Conservation (phyloP, 2,888 invertebrate genomes). For the Ochropleura leucogaster region DNA sequence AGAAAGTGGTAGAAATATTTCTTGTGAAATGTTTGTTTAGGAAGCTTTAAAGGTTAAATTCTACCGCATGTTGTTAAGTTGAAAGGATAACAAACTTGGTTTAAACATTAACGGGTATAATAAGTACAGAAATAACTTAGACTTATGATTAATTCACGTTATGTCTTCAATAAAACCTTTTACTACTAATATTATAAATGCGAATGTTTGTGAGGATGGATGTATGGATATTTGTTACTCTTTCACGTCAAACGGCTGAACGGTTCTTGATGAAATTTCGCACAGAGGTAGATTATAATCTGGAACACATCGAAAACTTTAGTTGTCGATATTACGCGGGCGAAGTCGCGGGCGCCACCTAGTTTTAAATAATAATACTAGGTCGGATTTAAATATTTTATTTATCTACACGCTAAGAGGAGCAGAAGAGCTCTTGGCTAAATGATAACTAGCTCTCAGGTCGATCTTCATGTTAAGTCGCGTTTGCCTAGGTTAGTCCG, state of each 20-base stretch:
- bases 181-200: background rate
- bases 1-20: background rate
- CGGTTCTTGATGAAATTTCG: too few relatives aligned
- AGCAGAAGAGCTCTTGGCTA: too few relatives aligned
- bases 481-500: too few relatives aligned
- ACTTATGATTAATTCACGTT: constrained; percentile 8
- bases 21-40: constrained; percentile 6
- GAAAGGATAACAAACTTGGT: background rate
- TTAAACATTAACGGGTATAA: constrained; percentile 13
- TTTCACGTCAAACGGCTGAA: too few relatives aligned
- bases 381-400: background rate
- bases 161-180: background rate
- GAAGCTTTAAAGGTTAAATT: constrained; percentile 40
- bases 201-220: too few relatives aligned
- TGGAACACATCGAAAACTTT: too few relatives aligned
- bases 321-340: too few relatives aligned
- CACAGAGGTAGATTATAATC: too few relatives aligned
- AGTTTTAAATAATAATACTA: background rate
- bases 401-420: background rate
- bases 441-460: too few relatives aligned
- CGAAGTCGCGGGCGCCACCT: too few relatives aligned
- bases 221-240: too few relatives aligned
- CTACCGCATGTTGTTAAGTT: constrained; percentile 1
- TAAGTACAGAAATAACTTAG: constrained; percentile 7
- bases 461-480: too few relatives aligned